phyloP scores from a whole-genome alignment of 2,888 invertebrate species.

The Mayetiola destructor region DNA sequence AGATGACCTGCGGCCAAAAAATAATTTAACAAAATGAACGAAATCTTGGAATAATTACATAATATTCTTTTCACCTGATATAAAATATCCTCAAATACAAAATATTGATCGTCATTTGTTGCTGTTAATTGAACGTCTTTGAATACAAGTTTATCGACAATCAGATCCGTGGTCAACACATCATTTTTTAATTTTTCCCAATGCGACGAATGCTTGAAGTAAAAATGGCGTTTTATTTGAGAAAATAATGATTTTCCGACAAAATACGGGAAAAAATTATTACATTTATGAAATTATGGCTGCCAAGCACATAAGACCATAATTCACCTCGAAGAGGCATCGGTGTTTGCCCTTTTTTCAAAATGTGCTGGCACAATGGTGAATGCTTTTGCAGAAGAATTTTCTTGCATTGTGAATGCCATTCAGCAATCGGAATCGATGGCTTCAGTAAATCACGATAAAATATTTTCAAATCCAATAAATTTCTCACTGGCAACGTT shows the following conservation, averaged over 20 bases:
- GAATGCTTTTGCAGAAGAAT: conserved; percentile 67
- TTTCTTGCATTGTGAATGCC: conserved; percentile 58
- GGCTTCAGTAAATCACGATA: conserved; percentile 29
- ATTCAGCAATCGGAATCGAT: conserved; percentile 36
- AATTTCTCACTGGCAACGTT: conserved; percentile 69
- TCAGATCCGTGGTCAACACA: conserved; percentile 76
- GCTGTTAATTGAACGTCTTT: conserved; percentile 94
- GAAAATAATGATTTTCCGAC: neutral
- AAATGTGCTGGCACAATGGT: conserved; percentile 76
- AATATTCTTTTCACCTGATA: conserved; percentile 52
- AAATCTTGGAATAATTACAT: neutral
- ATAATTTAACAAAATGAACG: neutral
- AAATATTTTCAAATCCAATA: conserved; percentile 39
- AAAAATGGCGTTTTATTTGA: neutral
- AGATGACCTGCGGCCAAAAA: conserved; percentile 46
- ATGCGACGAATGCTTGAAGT: conserved; percentile 51
- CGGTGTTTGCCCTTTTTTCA: conserved; percentile 45
- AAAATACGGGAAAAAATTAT: neutral
- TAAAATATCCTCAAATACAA: conserved; percentile 90
- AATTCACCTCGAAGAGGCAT: conserved; percentile 58
- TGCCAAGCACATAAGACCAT: conserved; percentile 70
- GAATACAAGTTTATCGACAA: conserved; percentile 86
- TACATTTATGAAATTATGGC: conserved; percentile 40
- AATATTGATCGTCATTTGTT: conserved; percentile 94
- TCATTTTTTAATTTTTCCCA: conserved; percentile 67